Base-by-base conservation (phyloP, 2,113 vertebrate species). In the Actenoides hombroni region DNA sequence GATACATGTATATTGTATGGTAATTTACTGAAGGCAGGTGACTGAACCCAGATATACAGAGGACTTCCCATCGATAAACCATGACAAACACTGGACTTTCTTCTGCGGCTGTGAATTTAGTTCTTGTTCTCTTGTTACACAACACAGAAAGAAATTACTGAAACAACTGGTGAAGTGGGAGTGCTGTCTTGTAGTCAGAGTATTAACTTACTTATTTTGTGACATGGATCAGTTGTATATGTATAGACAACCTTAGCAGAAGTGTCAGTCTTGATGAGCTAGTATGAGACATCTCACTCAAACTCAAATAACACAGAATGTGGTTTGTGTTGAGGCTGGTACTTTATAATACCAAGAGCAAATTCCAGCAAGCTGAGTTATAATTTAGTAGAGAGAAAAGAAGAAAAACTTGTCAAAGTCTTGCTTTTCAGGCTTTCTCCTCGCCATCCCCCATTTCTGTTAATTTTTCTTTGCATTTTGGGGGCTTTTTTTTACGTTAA, bases 21-120 rank as follows among this genome's bases (percentile, higher is more conserved):
- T 54, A 69, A 44, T 73, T 71, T 87, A 40, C 49, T 83, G 79
- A 88, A 74, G 49, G 76, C 77, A 83, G 71, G 70, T 85, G 79
- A 71, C 59, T 90, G 90, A 87, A 79, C 56, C n/a, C 8, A 26
- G 59, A 5, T 37, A 61, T 0, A 20, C 0, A 0, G 42, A 67
- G 68, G 40, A 37, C 44, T 48, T 87, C 29, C 75, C 53, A 5
- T 77, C 2, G 15, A 40, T 42, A 81, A 92, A 37, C 51, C 2
- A 1, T 25, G 83, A 35, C 69, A 83, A 80, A 35, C 44, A 3
- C 49, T 25, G 13, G 5, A 10, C 71, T 80, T 76, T 20, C 48
- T 61, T 77, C 25, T 15, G 9, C 56, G 54, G 6, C 11, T 71
- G 3, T 16, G 54, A 69, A 37, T 81, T 81, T 29, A 31, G 28